phyloP scores from a whole-genome alignment of 30 jellyfish, hydroid and myxozoan genomes.

The Hydractinia symbiolongicarpus region DNA sequence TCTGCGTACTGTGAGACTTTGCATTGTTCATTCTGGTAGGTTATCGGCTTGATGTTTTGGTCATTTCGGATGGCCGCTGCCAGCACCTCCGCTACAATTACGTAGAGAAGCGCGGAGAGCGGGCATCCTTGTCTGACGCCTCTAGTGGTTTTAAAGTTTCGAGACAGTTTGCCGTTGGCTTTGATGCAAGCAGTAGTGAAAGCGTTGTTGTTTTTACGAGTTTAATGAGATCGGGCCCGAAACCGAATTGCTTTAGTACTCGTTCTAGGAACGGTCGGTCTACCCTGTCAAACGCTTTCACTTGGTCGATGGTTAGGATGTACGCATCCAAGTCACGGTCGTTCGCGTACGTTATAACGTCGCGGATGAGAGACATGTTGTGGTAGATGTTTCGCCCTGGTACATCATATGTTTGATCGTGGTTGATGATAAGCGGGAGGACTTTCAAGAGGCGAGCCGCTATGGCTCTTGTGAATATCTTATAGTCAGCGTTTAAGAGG shows the following conservation, averaged over 20 bases:
- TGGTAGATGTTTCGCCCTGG: not conserved
- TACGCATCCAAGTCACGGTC: not conserved
- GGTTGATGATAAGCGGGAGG: not conserved
- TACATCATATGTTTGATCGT: not conserved
- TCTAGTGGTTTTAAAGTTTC: not conserved
- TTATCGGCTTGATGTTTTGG: not conserved
- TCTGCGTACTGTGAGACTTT: slow-evolving; percentile 2
- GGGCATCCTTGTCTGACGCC: slow-evolving; percentile 40
- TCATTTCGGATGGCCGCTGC: not conserved
- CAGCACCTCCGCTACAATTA: not conserved
- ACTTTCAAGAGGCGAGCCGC: not conserved
- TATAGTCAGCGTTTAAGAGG: not conserved
- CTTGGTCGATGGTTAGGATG: not conserved
- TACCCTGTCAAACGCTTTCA: slow-evolving; percentile 37
- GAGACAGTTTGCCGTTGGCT: slow-evolving; percentile 30
- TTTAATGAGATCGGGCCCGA: slow-evolving; percentile 14
- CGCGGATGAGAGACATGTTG: not conserved
- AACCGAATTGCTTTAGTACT: slow-evolving; percentile 15
- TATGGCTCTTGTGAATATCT: not conserved
- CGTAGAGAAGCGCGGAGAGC: slow-evolving; percentile 28
- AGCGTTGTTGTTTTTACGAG: not conserved
- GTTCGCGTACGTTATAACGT: not conserved
- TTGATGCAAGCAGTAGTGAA: not conserved
- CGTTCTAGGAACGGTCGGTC: slow-evolving; percentile 27
- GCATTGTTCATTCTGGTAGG: not conserved